phyloP scores from a whole-genome alignment of 2,113 vertebrate genomes.

The Zosterops pallidus region DNA sequence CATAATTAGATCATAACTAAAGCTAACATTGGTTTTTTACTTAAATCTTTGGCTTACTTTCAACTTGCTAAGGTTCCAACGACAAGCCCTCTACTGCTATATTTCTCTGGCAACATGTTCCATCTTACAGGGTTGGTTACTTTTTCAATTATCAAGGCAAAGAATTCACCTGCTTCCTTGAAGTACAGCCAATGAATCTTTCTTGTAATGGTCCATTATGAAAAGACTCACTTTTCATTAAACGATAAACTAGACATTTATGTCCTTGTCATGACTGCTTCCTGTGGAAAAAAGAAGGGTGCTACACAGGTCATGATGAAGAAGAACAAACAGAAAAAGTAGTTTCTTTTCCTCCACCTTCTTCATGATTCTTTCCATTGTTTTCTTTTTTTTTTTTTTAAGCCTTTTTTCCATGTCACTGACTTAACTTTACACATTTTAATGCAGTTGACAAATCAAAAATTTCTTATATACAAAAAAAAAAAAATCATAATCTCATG shows the following conservation, averaged over 20 bases:
- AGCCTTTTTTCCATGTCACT: background rate
- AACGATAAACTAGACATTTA: background rate
- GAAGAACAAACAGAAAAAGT: background rate
- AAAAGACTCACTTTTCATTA: background rate
- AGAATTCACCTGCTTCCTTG: constrained; percentile 5
- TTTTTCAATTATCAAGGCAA: constrained; percentile 21
- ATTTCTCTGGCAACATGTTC: background rate
- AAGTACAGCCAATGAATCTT: background rate
- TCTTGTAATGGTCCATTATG: background rate
- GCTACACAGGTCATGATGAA: background rate
- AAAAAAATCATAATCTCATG: background rate
- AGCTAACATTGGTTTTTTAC: background rate
- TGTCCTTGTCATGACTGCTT: background rate
- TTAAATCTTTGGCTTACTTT: background rate
- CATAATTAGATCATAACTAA: background rate
- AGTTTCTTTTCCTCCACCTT: background rate
- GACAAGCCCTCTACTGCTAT: background rate
- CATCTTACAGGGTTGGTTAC: background rate
- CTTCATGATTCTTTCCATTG: background rate
- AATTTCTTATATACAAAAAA: background rate
- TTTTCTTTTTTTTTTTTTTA: background rate
- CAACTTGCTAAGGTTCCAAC: background rate
- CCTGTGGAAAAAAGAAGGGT: background rate
- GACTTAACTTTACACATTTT: background rate
- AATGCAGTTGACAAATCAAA: background rate